Percentiles rank a stretch among this genome's conserved stretches.
phyloP scores from a whole-genome alignment of 2,113 vertebrate species.

The Pristiophorus japonicus region DNA sequence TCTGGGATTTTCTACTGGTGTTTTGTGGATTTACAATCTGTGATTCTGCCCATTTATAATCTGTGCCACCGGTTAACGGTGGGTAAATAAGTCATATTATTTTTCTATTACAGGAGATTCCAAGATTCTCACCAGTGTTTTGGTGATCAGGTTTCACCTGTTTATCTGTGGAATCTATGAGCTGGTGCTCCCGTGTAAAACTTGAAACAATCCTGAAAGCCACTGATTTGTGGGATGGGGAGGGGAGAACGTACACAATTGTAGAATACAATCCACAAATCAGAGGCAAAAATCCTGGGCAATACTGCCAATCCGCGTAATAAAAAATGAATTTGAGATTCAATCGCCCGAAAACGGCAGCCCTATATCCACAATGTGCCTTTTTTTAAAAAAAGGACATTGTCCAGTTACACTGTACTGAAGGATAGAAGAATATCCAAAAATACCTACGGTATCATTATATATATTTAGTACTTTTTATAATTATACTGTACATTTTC shows the following conservation, averaged over 20 bases:
- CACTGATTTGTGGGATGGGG: not conserved
- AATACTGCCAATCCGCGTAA: not conserved
- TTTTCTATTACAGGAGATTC: not conserved
- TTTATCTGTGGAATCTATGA: not conserved
- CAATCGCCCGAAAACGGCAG: not conserved
- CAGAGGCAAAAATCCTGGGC: not conserved
- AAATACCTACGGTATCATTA: not conserved
- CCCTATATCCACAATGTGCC: too few relatives aligned
- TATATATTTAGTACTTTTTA: conserved; percentile 10
- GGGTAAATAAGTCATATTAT: not conserved
- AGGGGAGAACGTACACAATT: not conserved
- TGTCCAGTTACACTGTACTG: not conserved
- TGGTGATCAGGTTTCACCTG: too few relatives aligned
- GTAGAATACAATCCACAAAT: not conserved
- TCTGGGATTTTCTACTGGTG: not conserved
- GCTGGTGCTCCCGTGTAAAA: not conserved
- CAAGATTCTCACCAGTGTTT: not conserved
- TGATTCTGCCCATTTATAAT: not conserved
- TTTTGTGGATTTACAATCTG: not conserved
- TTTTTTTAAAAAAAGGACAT: not conserved
- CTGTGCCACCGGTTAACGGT: not conserved
- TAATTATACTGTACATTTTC: conserved; percentile 28
- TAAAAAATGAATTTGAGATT: not conserved
- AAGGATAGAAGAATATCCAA: not conserved
- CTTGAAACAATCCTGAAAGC: not conserved